phyloP scores from a whole-genome alignment of 2,113 vertebrate genomes.

The Parus major region DNA sequence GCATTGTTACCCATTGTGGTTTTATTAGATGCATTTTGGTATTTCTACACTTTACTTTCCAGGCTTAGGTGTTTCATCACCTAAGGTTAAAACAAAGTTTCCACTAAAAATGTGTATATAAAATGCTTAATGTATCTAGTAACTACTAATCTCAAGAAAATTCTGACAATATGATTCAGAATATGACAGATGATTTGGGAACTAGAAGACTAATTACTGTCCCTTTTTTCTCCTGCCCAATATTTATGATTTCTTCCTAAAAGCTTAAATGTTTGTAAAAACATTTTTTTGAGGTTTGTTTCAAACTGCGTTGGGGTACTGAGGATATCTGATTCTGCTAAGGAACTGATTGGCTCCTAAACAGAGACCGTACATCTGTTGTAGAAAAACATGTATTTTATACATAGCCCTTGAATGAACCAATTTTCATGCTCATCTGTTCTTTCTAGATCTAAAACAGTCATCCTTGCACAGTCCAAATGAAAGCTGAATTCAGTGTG shows the following conservation, averaged over 20 bases:
- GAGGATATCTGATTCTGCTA: background rate
- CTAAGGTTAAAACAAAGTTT: background rate
- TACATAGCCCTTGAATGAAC: background rate
- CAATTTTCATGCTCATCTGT: background rate
- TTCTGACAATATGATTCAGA: background rate
- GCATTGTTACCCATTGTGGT: background rate
- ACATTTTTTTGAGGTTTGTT: background rate
- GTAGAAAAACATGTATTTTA: conserved; percentile 19
- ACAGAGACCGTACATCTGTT: background rate
- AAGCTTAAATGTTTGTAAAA: background rate
- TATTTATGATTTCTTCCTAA: background rate
- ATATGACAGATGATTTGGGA: background rate
- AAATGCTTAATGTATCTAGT: background rate
- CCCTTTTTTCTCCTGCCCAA: background rate
- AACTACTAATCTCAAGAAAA: background rate
- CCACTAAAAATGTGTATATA: background rate
- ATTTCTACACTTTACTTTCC: background rate
- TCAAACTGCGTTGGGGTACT: background rate
- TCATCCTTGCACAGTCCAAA: background rate
- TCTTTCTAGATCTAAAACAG: background rate
- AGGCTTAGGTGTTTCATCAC: background rate
- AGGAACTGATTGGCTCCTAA: background rate
- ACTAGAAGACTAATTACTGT: background rate
- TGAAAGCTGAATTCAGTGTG: background rate
- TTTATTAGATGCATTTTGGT: background rate